These are phyloP conservation scores for Nerophis lumbriciformis DNA, from an alignment of 2,113 vertebrate species.

Conservation along the genomic window DNA sequence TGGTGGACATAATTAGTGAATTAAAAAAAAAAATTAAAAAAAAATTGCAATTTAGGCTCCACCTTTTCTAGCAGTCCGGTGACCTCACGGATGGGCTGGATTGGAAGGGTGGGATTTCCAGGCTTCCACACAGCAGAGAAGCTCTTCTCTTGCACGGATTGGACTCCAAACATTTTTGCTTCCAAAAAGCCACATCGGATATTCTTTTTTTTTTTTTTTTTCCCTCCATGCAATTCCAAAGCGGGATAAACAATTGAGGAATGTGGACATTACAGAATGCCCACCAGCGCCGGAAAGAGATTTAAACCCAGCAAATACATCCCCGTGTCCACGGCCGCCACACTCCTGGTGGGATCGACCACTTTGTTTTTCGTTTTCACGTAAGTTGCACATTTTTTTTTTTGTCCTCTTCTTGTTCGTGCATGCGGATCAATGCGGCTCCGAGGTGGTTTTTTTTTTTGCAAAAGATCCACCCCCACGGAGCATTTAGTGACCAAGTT, in stretches of 20 bases:
- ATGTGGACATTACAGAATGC: conserved; percentile 98
- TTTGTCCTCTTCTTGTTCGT: not conserved
- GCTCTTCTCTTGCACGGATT: too few relatives aligned
- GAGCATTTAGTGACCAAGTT: conserved; percentile 36
- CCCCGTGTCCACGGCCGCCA: conserved; percentile 94
- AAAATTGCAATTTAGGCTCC: conserved; percentile 63
- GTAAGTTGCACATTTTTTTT: conserved; percentile 75
- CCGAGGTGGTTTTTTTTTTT: not conserved
- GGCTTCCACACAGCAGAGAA: too few relatives aligned
- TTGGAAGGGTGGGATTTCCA: conserved; percentile 86
- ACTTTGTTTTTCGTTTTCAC: conserved; percentile 99
- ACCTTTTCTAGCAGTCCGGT: conserved; percentile 80
- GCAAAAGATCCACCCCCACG: not conserved
- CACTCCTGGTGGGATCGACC: conserved; percentile 91
- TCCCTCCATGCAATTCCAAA: conserved; percentile 54
- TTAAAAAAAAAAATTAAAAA: not conserved
- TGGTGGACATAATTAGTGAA: not conserved
- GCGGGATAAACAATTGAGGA: conserved; percentile 77
- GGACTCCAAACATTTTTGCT: conserved; percentile 23
- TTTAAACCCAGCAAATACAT: conserved; percentile 99
- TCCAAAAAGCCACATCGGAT: conserved; percentile 38
- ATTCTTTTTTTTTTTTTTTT: conserved; percentile 30
- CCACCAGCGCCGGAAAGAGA: conserved; percentile 96
- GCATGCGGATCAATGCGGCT: conserved; percentile 6
- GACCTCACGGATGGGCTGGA: conserved; percentile 83